Percentiles rank a stretch among this genome's conserved stretches.
These are phyloP conservation scores for Odontocerum albicorne DNA, from an alignment of 2,888 invertebrate genomes.

Conservation along the genomic window DNA sequence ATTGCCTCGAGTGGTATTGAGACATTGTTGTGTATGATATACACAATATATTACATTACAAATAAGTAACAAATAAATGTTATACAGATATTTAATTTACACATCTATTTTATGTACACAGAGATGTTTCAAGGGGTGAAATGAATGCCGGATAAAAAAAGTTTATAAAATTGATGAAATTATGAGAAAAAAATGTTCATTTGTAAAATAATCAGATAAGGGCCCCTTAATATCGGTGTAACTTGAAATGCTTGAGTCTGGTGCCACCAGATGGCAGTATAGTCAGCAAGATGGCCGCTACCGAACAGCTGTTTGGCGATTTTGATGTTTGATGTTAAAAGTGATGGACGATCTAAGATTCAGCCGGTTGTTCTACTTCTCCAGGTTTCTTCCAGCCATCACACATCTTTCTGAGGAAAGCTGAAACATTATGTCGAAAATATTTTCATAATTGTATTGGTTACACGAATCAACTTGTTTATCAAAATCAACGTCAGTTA, in stretches of 20 bases:
- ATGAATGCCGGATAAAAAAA: slow-evolving; percentile 17
- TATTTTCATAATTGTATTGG: too few relatives aligned
- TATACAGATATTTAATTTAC: slow-evolving; percentile 29
- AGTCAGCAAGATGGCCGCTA: slow-evolving; percentile 24
- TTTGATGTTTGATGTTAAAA: slow-evolving; percentile 12
- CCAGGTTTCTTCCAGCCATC: slow-evolving; percentile 57
- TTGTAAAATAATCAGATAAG: slow-evolving; percentile 12
- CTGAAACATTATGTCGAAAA: too few relatives aligned
- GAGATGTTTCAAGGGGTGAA: slow-evolving; percentile 23
- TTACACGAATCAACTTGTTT: too few relatives aligned
- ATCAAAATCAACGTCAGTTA: too few relatives aligned
- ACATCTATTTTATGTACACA: slow-evolving; percentile 28
- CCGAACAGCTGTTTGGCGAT: slow-evolving; percentile 19
- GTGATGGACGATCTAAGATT: slow-evolving; percentile 16
- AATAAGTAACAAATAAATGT: slow-evolving; percentile 34
- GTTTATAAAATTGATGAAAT: slow-evolving; percentile 28
- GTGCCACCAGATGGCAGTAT: slow-evolving; percentile 23
- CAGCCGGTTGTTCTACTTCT: slow-evolving; percentile 36
- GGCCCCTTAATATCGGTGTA: slow-evolving; percentile 26
- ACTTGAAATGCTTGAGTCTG: slow-evolving; percentile 26
- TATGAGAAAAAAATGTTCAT: slow-evolving; percentile 1
- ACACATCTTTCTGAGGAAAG: slow-evolving; percentile 88
- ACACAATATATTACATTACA: slow-evolving; percentile 35
- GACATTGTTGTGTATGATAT: slow-evolving; percentile 25
- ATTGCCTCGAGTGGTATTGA: slow-evolving; percentile 18